Percentiles rank a stretch among this genome's conserved stretches.
These are phyloP conservation scores for Rachycentron canadum DNA, from an alignment of 2,797 vertebrate genomes.

Conservation along the genomic window DNA sequence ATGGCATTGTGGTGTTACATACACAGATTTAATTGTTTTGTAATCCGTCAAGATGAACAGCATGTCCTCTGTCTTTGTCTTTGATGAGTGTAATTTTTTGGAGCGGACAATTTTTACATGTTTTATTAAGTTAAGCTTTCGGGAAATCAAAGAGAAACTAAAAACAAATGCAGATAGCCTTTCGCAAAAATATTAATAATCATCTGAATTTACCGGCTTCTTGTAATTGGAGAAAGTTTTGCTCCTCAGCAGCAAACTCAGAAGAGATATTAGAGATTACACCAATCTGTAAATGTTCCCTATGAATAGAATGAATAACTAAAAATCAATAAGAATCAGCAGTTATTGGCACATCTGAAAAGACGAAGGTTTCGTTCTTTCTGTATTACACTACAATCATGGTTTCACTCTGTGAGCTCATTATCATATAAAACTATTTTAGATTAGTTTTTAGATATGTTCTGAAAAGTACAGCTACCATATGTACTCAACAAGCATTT, in stretches of 20 bases:
- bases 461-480: background rate
- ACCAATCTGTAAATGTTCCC: background rate
- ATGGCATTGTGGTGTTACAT: background rate
- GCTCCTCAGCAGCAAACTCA: background rate
- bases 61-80: background rate
- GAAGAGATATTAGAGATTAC: background rate
- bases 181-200: background rate
- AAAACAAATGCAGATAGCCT: background rate
- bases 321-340: background rate
- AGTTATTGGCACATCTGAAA: background rate
- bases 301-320: slow-evolving; percentile 9
- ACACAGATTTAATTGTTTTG: background rate
- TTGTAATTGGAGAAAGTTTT: background rate
- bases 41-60: background rate
- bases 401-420: background rate
- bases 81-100: background rate
- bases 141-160: slow-evolving; percentile 1
- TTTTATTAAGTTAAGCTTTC: background rate
- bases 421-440: background rate
- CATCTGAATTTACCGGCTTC: background rate
- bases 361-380: background rate
- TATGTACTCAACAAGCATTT: background rate
- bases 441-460: background rate
- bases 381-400: background rate
- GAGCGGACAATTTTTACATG: background rate